A percentile compares a stretch with the other conserved stretches of the same genome.
phyloP scores from a whole-genome alignment of 2,113 vertebrate species.

The Camelus dromedarius region DNA sequence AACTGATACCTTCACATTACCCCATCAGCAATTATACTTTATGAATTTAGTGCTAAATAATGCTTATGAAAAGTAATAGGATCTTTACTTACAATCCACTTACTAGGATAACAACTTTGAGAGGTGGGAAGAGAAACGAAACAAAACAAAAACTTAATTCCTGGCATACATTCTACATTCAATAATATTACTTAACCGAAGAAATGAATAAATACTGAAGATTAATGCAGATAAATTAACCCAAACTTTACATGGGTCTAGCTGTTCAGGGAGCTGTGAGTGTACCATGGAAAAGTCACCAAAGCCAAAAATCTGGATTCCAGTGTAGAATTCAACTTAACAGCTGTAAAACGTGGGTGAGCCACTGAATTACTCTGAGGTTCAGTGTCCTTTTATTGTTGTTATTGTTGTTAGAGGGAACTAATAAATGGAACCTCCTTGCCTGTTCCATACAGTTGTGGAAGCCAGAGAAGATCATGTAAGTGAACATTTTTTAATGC shows the following conservation, averaged over 20 bases:
- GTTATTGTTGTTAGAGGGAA: not conserved
- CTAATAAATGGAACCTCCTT: not conserved
- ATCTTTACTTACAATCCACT: not conserved
- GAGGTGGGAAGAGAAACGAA: not conserved
- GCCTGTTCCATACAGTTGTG: not conserved
- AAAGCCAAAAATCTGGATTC: not conserved
- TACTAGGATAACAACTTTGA: not conserved
- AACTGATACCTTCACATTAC: not conserved
- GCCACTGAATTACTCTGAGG: not conserved
- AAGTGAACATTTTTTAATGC: not conserved
- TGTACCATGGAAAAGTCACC: not conserved
- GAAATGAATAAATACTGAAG: not conserved
- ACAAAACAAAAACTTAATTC: not conserved
- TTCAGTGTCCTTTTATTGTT: not conserved
- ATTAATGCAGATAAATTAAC: not conserved
- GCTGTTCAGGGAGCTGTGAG: not conserved
- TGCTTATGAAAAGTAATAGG: too few relatives aligned
- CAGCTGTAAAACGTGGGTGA: not conserved
- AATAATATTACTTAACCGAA: not conserved
- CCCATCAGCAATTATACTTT: not conserved
- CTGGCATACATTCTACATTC: not conserved
- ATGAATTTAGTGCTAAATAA: too few relatives aligned
- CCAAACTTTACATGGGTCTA: not conserved
- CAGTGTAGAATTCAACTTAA: not conserved
- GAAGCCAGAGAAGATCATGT: not conserved